Evolutionary conservation across 1,140 invertebrate species (phyloP).

Genomic region (Diorhabda elongata): DNA sequence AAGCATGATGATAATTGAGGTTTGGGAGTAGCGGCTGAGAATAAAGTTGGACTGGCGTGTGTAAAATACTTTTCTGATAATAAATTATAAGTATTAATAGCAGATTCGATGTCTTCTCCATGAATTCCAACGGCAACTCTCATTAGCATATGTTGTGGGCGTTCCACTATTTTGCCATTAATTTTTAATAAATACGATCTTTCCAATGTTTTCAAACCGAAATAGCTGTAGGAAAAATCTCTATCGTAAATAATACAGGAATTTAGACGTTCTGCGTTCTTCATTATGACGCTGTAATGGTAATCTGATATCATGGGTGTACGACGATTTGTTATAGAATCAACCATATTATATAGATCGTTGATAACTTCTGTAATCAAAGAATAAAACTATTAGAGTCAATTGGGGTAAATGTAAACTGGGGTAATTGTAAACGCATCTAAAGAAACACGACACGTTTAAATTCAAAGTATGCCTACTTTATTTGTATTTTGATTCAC

Average conservation of each 20-base stretch:
- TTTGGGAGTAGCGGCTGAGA: conserved; percentile 86
- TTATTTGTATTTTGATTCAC: too few relatives aligned
- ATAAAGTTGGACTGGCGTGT: conserved; percentile 96
- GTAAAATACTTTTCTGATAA: conserved; percentile 96
- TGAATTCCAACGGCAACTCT: conserved; percentile 96
- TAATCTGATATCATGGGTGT: conserved; percentile 84
- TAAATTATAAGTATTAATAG: conserved; percentile 95
- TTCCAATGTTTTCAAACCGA: conserved; percentile 98
- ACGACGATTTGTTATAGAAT: conserved; percentile 65
- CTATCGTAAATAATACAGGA: conserved; percentile 97
- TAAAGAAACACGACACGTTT: too few relatives aligned
- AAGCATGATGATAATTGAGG: conserved; percentile 97
- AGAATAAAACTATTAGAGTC: too few relatives aligned
- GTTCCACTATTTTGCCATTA: conserved; percentile 88
- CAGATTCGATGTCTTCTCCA: conserved; percentile 86
- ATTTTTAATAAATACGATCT: conserved; percentile 93
- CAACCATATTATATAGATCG: conserved; percentile 75
- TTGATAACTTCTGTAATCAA: conserved; percentile 76
- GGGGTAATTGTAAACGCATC: too few relatives aligned
- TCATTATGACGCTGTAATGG: conserved; percentile 79
- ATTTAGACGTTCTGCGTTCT: conserved; percentile 84
- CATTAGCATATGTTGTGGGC: conserved; percentile 99
- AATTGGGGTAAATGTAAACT: too few relatives aligned
- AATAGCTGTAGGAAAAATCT: conserved; percentile 97
- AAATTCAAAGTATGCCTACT: too few relatives aligned